These are phyloP conservation scores for Neodiprion virginianus DNA, from an alignment of 1,140 invertebrate species.

Conservation along the genomic window DNA sequence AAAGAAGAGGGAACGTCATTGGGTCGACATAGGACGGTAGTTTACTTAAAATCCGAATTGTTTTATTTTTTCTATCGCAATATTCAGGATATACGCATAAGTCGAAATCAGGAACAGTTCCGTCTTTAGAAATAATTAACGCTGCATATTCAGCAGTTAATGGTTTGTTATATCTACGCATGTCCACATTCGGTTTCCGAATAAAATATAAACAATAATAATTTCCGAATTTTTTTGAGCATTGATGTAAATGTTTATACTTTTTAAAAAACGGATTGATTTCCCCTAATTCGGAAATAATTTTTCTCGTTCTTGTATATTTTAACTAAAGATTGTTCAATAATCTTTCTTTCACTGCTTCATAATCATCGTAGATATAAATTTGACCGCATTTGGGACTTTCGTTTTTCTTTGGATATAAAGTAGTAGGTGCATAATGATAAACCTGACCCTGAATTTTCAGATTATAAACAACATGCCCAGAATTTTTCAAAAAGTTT, in stretches of 20 bases:
- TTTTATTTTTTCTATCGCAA: too few species aligned
- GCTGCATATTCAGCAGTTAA: not conserved
- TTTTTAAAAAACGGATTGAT: not conserved
- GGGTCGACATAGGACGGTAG: too few species aligned
- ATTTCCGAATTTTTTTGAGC: not conserved
- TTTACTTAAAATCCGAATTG: too few species aligned
- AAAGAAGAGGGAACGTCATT: too few species aligned
- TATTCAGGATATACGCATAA: not conserved
- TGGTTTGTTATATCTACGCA: not conserved
- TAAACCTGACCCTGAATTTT: too few species aligned
- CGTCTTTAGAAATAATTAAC: not conserved
- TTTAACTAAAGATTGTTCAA: too few species aligned
- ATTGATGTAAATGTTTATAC: not conserved
- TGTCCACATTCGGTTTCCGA: not conserved
- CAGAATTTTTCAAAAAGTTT: too few species aligned
- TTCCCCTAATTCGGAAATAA: not conserved
- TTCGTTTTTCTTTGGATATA: not conserved
- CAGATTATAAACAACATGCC: too few species aligned
- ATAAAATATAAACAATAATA: not conserved
- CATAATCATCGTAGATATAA: not conserved
- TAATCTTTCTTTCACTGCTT: not conserved
- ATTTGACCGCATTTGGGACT: not conserved
- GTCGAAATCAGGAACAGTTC: not conserved
- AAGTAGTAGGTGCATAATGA: not conserved
- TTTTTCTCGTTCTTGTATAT: too few species aligned